These are phyloP conservation scores for Leptinotarsa undecemlineata DNA, from an alignment of 1,140 invertebrate species.

Conservation along the genomic window DNA sequence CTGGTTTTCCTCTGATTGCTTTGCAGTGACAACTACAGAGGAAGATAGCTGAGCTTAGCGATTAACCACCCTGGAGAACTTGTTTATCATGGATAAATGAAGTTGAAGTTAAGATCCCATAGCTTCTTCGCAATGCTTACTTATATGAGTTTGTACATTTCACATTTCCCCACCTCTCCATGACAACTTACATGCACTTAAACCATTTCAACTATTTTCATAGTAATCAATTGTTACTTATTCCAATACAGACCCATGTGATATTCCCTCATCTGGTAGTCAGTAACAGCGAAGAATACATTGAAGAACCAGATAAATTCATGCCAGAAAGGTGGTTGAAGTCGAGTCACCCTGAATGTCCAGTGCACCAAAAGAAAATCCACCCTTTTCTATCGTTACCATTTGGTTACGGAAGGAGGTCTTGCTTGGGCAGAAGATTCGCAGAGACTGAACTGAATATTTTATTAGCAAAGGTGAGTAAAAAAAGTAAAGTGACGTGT, in stretches of 20 bases:
- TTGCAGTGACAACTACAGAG: no score
- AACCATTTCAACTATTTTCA: not conserved
- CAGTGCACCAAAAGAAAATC: constrained; percentile 53
- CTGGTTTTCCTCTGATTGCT: no score
- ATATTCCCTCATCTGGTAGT: constrained; percentile 82
- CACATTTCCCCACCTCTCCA: not conserved
- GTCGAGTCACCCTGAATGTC: constrained; percentile 41
- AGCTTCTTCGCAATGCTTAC: not conserved
- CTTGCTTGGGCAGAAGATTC: constrained; percentile 80
- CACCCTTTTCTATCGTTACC: constrained; percentile 79
- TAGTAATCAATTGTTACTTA: not conserved
- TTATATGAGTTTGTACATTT: not conserved
- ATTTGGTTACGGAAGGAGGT: constrained; percentile 80
- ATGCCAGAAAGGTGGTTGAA: constrained; percentile 78
- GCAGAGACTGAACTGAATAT: constrained; percentile 80
- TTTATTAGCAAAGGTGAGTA: constrained; percentile 65
- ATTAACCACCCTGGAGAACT: no score
- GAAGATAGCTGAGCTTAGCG: no score
- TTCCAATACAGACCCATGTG: constrained; percentile 69
- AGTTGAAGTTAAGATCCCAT: not conserved
- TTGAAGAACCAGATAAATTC: constrained; percentile 68
- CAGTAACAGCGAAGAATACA: constrained; percentile 74
- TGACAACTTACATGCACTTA: no score
- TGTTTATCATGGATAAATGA: no score
- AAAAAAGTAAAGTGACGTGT: not conserved